phyloP scores from a whole-genome alignment of 2,797 vertebrate genomes.

The Acanthopagrus latus region DNA sequence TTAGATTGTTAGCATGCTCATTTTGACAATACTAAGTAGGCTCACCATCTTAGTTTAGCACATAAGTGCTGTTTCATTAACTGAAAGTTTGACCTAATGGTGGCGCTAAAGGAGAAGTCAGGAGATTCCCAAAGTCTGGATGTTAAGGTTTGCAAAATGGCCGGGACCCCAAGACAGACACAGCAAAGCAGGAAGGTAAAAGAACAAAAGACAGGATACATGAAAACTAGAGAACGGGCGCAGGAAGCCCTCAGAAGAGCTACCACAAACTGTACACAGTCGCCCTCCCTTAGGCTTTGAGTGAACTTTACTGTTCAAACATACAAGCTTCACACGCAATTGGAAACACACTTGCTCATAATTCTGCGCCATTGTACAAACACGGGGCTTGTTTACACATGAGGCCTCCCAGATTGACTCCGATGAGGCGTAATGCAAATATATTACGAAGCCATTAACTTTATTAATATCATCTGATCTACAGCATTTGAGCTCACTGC shows the following conservation, averaged over 20 bases:
- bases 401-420: slow-evolving; percentile 24
- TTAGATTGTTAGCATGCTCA: not conserved
- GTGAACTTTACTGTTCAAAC: slow-evolving; percentile 47
- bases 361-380: not conserved
- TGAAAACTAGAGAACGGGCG: too few relatives aligned
- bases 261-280: slow-evolving; percentile 18
- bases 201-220: too few relatives aligned
- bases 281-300: slow-evolving; percentile 39
- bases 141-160: too few relatives aligned
- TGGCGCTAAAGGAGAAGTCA: not conserved
- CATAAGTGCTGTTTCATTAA: too few relatives aligned
- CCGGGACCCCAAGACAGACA: too few relatives aligned
- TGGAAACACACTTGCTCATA: not conserved
- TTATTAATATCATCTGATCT: slow-evolving; percentile 45
- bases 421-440: slow-evolving; percentile 69
- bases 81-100: not conserved
- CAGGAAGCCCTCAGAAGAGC: slow-evolving; percentile 16
- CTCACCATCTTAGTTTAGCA: not conserved
- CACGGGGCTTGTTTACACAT: slow-evolving; percentile 46
- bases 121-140: not conserved
- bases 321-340: slow-evolving; percentile 19
- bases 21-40: not conserved
- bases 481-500: slow-evolving; percentile 2
- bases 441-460: slow-evolving; percentile 59
- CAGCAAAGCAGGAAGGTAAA: too few relatives aligned